These are phyloP conservation scores for Eucera pruinosa DNA, from an alignment of 2,888 invertebrate genomes.

Conservation along the genomic window DNA sequence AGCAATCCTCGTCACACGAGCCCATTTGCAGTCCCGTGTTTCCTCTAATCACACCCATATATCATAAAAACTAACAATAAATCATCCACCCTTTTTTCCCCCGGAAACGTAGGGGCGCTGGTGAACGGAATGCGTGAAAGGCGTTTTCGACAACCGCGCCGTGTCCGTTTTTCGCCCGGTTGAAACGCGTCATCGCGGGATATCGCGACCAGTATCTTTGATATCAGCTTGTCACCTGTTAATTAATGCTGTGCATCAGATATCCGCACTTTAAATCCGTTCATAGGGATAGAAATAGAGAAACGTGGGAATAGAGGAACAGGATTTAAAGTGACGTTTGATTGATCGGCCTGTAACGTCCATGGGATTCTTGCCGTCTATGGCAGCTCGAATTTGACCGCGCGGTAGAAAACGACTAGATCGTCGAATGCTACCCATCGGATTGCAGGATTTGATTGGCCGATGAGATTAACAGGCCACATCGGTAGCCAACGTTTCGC, in stretches of 20 bases:
- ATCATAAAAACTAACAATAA: background rate
- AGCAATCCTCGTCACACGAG: background rate
- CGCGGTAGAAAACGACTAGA: conserved; percentile 7
- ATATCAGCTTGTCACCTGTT: conserved; percentile 39
- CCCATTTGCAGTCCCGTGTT: background rate
- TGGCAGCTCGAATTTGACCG: conserved; percentile 31
- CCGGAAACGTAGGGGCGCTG: background rate
- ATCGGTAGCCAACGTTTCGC: conserved; percentile 29
- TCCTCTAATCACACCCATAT: background rate
- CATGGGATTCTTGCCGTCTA: conserved; percentile 23
- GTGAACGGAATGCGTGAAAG: background rate
- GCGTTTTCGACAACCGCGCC: background rate
- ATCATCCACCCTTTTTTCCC: background rate
- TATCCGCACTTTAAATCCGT: conserved; percentile 26
- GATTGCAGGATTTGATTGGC: conserved; percentile 30
- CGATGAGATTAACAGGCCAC: conserved; percentile 28
- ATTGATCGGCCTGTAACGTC: conserved; percentile 46
- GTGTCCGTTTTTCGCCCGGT: background rate
- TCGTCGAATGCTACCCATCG: conserved; percentile 9
- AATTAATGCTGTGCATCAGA: conserved; percentile 46
- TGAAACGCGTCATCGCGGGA: background rate
- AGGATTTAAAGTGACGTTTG: conserved; percentile 45
- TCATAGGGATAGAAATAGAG: background rate
- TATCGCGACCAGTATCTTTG: conserved; percentile 21
- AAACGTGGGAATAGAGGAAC: background rate